Percentiles rank a stretch among this genome's conserved stretches.
Conservation (phyloP, 2,888 invertebrate species). For the Acanthococcus lagerstroemiae region DNA sequence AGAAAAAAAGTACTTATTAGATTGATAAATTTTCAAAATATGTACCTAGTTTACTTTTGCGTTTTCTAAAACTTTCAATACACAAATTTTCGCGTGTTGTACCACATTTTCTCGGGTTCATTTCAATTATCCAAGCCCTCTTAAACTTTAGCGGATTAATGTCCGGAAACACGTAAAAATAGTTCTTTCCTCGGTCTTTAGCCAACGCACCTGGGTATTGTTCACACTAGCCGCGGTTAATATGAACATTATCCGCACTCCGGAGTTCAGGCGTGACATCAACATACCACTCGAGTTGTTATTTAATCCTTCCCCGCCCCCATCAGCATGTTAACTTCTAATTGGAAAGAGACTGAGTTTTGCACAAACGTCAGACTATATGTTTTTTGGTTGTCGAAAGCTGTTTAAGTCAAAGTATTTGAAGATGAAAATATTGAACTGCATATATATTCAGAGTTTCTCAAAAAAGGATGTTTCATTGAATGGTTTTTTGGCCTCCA, state of each 20-base stretch:
- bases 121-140: background rate
- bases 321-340: too few relatives aligned
- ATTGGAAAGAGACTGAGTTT: too few relatives aligned
- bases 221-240: background rate
- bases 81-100: background rate
- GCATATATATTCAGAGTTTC: too few relatives aligned
- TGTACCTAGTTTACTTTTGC: background rate
- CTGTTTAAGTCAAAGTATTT: too few relatives aligned
- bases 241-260: background rate
- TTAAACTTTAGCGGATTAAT: background rate
- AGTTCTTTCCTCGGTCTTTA: background rate
- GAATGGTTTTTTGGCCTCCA: too few relatives aligned
- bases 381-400: too few relatives aligned
- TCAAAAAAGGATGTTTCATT: too few relatives aligned
- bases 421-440: too few relatives aligned
- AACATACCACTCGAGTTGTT: too few relatives aligned
- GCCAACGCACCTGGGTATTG: background rate
- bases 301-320: too few relatives aligned
- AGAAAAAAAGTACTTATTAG: background rate
- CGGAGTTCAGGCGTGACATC: background rate
- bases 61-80: background rate
- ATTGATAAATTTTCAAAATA: too few relatives aligned
- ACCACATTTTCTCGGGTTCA: background rate
- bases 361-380: too few relatives aligned
- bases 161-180: background rate